Base-by-base conservation (phyloP, 1,140 invertebrate species). In the Caenorhabditis inopinata region DNA sequence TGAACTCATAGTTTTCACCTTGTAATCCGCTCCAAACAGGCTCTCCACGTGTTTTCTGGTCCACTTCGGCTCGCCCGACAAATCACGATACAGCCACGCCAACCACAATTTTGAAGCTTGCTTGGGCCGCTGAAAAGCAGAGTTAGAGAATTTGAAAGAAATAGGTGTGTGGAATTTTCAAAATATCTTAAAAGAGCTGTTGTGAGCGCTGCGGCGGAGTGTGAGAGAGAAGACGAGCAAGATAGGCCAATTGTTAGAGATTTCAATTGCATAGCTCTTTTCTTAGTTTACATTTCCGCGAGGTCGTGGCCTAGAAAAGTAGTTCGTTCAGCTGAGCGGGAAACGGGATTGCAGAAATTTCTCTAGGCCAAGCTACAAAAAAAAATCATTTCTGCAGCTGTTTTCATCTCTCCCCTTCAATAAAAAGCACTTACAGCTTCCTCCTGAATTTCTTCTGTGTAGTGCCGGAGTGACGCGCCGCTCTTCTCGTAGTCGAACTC, bases 51-150 rank as follows among this genome's bases (percentile, higher is more conserved):
- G 49, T 25, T 84, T 48, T 21, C 77, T 58, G 11, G 80, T 82
- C 85, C 81, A 85, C 58, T 83, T 81, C 12, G 78, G 76, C 42
- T 86, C 85, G 11, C 29, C 48, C 12, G 51, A 38, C n/a, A 42
- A 49, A 58, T 82, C 78, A 16, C 83, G 25, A 46, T 87, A 87
- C 11, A 86, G 11, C 86, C 86, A 87, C 25, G 82, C 85, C 32
- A 87, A 62, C 87, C 87, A 87, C 9, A 87, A 74, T 53, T 87
- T 87, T 35, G 86, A 84, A 0, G 87, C 83, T 38, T 84, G 58
- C 38, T 68, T 68, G 9, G 58, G 58, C 9, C 58, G 58, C 58
- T 68, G 58, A 68, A 62, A 58, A 32, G 29, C 0, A 18, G 49
- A 25, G 1, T 0, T 53, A 7, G 48, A 23, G 25, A 51, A 51